Percentiles rank a stretch among this genome's conserved stretches.
Evolutionary conservation across 2,797 vertebrate species (phyloP).

Genomic region (Pelodytes ibericus): DNA sequence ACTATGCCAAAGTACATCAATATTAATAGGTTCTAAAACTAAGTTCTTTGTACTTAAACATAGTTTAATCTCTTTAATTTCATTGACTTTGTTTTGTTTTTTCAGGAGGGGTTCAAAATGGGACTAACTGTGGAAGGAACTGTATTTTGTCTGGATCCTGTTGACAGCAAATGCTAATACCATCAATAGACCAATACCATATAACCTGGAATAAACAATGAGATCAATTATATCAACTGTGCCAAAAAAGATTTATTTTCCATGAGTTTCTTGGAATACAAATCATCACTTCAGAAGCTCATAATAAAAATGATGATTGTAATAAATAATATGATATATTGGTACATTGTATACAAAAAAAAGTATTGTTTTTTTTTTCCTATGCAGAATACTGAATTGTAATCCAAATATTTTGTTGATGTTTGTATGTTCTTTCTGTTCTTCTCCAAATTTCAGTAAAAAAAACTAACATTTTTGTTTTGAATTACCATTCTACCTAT

Average conservation of each 20-base stretch:
- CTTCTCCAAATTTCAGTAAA: neutral
- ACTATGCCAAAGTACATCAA: too few relatives aligned
- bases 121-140: slow-evolving; percentile 98
- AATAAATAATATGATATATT: neutral
- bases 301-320: neutral
- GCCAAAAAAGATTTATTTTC: slow-evolving; percentile 17
- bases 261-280: neutral
- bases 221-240: slow-evolving; percentile 7
- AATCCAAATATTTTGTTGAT: slow-evolving; percentile 22
- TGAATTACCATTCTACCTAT: neutral
- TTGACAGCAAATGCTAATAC: slow-evolving; percentile 93
- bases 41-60: too few relatives aligned
- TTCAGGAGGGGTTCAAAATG: slow-evolving; percentile 99
- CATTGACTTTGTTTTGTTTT: slow-evolving; percentile 59
- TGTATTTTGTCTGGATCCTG: slow-evolving; percentile 93
- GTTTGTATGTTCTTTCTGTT: too few relatives aligned
- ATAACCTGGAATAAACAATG: slow-evolving; percentile 47
- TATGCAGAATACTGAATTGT: slow-evolving; percentile 32
- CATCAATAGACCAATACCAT: slow-evolving; percentile 64
- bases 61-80: too few relatives aligned
- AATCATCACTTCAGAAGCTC: neutral
- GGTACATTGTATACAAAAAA: neutral
- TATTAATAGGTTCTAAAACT: too few relatives aligned
- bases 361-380: neutral
- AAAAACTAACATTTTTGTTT: neutral